Evolutionary conservation across 2,888 invertebrate genomes (phyloP), one percentile per base, ranked within the genome.

Genomic region (Thecophora atra): DNA sequence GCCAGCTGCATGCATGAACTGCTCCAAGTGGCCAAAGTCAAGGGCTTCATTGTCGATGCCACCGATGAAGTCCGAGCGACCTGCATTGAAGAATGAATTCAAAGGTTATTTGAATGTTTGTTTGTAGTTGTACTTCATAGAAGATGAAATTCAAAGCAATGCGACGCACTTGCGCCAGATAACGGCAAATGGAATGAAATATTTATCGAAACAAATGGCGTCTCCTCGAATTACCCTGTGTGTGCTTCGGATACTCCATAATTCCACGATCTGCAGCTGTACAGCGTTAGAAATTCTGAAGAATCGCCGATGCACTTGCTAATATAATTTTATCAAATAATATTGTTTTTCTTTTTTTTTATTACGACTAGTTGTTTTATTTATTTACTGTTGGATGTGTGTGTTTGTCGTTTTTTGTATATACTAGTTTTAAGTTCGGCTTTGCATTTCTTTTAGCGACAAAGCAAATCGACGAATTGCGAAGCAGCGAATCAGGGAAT

Each of bases 11-110:
- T 94, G 94, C 88, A 96, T 95, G 87, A 94, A 95, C 81, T 94
- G 94, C 85, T 94, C 95, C 87, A 96, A 87, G 84, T 95, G 92
- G 72, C 91, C 91, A 86, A 93, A 92, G 85, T 93, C 93, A 79
- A 94, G 86, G 24, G 91, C 92, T 81, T 93, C 93, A 88, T 93
- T 96, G 88, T 96, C 96, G 81, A 96, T 95, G 80, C 95, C 94
- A 78, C 93, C 93, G 78, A 92, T 91, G 84, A 93, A 93, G 86
- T 93, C 93, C 79, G 90, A 89, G 79, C 94, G 92, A 88, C 94
- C 94, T 95, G 88, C 44, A 76, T 86, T 19, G 11, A 37, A 37
- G 37, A 37, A 37, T 37, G 37, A 37, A 11, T 37, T 37, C 37
- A 37, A 37, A 8, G 37, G 11, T 37, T 2, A 8, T 11, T 37